phyloP scores from a whole-genome alignment of 30 jellyfish, hydroid and myxozoan species.

The Chrysaora quinquecirrha region DNA sequence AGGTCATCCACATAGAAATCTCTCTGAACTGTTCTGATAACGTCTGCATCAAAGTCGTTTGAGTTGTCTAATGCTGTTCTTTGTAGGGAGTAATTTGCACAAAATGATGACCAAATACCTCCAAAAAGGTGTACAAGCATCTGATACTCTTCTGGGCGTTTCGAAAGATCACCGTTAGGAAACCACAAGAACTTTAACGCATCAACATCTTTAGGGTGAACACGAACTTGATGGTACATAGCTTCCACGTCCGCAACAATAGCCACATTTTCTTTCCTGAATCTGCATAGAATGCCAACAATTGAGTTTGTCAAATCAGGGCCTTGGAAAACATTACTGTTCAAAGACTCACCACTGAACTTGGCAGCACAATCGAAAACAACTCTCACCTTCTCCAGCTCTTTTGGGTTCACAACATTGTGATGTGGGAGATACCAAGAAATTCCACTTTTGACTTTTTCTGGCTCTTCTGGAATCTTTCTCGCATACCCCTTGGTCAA shows the following conservation, averaged over 20 bases:
- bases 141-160: constrained; percentile 6
- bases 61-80: constrained; percentile 41
- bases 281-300: constrained; percentile 12
- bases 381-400: constrained; percentile 52
- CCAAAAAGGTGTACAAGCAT: constrained; percentile 54
- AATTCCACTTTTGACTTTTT: neutral
- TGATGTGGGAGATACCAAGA: constrained; percentile 68
- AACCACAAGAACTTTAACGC: constrained; percentile 54
- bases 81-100: constrained; percentile 36
- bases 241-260: constrained; percentile 47
- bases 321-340: constrained; percentile 29
- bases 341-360: constrained; percentile 31
- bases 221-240: constrained; percentile 59
- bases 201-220: constrained; percentile 32
- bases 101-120: constrained; percentile 14
- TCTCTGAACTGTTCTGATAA: neutral
- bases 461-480: constrained; percentile 7
- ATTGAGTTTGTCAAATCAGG: constrained; percentile 42
- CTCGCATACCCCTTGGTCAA: constrained; percentile 32
- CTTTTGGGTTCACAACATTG: constrained; percentile 36
- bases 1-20: constrained; percentile 58
- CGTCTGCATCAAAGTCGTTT: constrained; percentile 12
- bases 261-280: constrained; percentile 33
- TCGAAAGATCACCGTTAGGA: constrained; percentile 36
- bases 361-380: constrained; percentile 68